Base-by-base conservation (phyloP, 2,888 invertebrate genomes). In the Lepas anatifera region DNA sequence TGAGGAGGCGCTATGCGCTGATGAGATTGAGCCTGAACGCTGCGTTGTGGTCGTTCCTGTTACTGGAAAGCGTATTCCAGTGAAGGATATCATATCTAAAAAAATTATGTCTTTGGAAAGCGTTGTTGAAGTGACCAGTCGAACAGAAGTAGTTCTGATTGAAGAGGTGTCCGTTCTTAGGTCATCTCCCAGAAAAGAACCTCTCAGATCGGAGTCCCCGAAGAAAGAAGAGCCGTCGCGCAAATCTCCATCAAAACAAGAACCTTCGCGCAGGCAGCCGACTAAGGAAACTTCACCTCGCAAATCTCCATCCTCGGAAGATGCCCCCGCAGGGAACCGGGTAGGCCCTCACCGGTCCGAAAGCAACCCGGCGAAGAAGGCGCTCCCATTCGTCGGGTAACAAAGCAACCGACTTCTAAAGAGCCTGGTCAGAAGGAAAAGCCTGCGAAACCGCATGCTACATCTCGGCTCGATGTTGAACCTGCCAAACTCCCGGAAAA, bases 121-220 rank as follows among this genome's bases (percentile, higher is more conserved):
- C 48, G 68, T 41, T 39, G 66, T 58, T 10, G 35, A 35, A 35
- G 58, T 58, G 2, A 35, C 35, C 32, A 58, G 58, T 22, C 85
- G 86, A 77, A 85, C 86, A 74, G 82, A 85, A 72, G 84, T 89
- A 39, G 80, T 85, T 68, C 80, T 89, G 25, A 80, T 82, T 70
- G 84, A 85, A 74, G 84, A 85, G 68, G 83, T 82, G 75, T 83
- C 83, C n/a, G n/a, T n/a, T n/a, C n/a, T n/a, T n/a, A n/a, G n/a
- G n/a, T n/a, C n/a, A n/a, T n/a, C n/a, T n/a, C n/a, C n/a, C n/a
- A n/a, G n/a, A n/a, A n/a, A n/a, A n/a, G n/a, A n/a, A n/a, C n/a
- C 41, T 41, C 10, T 41, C 41, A 41, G 4, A 16, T 13, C 10
- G 4, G 41, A 41, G 22, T 8, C 58, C 8, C 22, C 22, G 2